These are phyloP conservation scores for Rhinolophus ferrumequinum DNA, from an alignment of 2,113 vertebrate species.

Conservation along the genomic window DNA sequence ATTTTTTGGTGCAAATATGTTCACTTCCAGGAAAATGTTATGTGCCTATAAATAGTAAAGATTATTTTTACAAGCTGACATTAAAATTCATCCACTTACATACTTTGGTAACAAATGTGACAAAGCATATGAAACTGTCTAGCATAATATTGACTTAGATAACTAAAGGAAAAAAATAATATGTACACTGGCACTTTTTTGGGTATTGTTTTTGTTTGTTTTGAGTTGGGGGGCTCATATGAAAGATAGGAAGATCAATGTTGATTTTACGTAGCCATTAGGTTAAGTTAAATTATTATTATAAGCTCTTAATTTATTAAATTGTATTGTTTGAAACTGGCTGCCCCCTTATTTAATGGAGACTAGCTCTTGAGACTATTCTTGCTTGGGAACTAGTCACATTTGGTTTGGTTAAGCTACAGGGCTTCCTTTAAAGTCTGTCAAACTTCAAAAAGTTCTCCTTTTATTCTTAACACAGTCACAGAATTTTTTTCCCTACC, in stretches of 20 bases:
- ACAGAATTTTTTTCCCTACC: neutral
- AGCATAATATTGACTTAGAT: neutral
- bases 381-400: neutral
- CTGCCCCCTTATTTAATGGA: neutral
- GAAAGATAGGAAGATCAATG: neutral
- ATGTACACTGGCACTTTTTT: neutral
- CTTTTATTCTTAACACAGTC: neutral
- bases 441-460: neutral
- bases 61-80: neutral
- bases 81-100: neutral
- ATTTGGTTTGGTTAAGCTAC: neutral
- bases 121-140: neutral
- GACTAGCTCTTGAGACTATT: fast-evolving
- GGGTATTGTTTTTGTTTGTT: neutral
- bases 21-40: slow-evolving; percentile 10
- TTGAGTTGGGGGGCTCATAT: neutral
- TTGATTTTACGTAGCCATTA: neutral
- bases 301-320: neutral
- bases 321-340: neutral
- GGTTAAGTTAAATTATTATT: neutral
- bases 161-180: neutral
- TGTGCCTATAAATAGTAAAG: neutral
- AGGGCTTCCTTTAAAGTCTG: neutral
- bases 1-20: neutral
- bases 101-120: neutral